phyloP scores from a whole-genome alignment of 2,888 invertebrate genomes.

The Tiliacea aurago region DNA sequence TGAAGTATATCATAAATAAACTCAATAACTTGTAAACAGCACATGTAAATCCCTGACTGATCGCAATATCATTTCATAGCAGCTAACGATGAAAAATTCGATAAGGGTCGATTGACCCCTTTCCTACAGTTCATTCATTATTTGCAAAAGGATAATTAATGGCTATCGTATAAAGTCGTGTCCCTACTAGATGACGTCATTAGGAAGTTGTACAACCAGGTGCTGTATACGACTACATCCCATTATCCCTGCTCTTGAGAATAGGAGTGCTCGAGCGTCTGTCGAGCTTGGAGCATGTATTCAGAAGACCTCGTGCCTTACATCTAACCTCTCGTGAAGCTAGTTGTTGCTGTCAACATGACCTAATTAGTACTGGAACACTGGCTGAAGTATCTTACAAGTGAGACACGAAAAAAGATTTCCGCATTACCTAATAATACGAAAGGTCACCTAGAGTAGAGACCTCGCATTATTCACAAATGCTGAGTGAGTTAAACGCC shows the following conservation, averaged over 20 bases:
- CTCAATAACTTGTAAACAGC: no score
- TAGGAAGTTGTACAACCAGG: constrained; percentile 59
- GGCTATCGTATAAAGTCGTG: constrained; percentile 11
- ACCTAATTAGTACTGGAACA: constrained; percentile 70
- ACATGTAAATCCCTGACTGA: not conserved
- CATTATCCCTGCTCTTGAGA: constrained; percentile 54
- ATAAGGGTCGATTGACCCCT: not conserved
- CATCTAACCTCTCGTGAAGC: constrained; percentile 56
- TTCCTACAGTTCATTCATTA: constrained; percentile 1
- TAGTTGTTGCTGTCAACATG: constrained; percentile 68
- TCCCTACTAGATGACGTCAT: constrained; percentile 62
- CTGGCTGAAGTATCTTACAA: constrained; percentile 30
- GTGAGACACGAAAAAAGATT: constrained; percentile 27
- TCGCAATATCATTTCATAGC: not conserved
- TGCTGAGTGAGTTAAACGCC: constrained; percentile 17
- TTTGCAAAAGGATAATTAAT: constrained; percentile 15
- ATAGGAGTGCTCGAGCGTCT: constrained; percentile 59
- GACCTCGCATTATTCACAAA: constrained; percentile 7
- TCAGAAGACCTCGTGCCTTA: constrained; percentile 64
- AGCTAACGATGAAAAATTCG: not conserved
- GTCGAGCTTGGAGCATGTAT: constrained; percentile 68
- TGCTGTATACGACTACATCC: constrained; percentile 47
- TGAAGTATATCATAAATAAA: no score
- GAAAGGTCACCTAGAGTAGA: not conserved
- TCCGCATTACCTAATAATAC: constrained; percentile 16